Base-by-base conservation (phyloP, 2,113 vertebrate species). In the Hydrochoerus hydrochaeris region DNA sequence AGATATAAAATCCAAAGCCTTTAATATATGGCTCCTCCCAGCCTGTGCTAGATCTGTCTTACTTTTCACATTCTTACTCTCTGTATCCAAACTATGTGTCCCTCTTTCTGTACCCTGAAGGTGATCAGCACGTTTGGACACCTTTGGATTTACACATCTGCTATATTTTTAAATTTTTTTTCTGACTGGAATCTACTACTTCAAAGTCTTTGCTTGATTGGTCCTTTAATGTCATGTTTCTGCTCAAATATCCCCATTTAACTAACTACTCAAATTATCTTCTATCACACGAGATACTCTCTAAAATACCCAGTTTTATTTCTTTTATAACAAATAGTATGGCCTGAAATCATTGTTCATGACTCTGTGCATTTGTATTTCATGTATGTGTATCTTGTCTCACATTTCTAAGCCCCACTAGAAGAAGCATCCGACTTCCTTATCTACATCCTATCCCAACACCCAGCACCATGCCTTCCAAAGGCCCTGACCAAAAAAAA, bases 251-350 rank as follows among this genome's bases (percentile, higher is more conserved):
- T 1, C 2, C 7, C 28, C 14, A 46, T 82, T n/a, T n/a, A 30
- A 5, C 26, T 62, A 57, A 82, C 30, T 12, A 13, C 12, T 4
- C 49, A 57, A n/a, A 75, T 62, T 62, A 85, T 54, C 19, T 26
- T 4, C 5, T 1, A 2, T 0, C 6, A 49, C 26, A 38, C 20
- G 41, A 71, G n/a, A 49, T 41, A 0, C n/a, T 60, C 7, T 35
- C 63, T 52, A 44, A 24, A 67, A 88, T n/a, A 14, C 3, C 3
- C 7, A 28, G 4, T 86, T 87, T 32, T 28, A 49, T 41, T 82
- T 63, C 75, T 63, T 84, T 22, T 52, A 38, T 30, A 75, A 14
- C 17, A 57, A 1, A 80, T 81, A 60, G 41, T 12, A 19, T 78
- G 35, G 38, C 26, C 26, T 35, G 8, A 73, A 85, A 32, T 16